These are phyloP conservation scores for Lampris incognitus DNA, from an alignment of 2,113 vertebrate species.

Conservation along the genomic window DNA sequence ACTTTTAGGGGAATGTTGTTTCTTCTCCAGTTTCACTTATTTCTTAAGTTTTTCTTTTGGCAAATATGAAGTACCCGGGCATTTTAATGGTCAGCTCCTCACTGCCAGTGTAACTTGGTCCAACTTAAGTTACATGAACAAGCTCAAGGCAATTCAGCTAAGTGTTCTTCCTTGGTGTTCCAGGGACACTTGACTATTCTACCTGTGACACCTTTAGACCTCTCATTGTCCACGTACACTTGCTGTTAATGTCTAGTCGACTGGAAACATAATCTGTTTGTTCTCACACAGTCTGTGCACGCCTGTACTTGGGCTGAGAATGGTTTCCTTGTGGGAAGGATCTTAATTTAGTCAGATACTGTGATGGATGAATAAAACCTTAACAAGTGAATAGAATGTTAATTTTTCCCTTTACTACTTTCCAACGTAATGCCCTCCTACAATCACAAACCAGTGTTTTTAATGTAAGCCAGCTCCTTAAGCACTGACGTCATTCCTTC, in stretches of 20 bases:
- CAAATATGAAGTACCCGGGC: conserved; percentile 41
- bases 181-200: conserved; percentile 23
- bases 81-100: conserved; percentile 19
- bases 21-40: conserved; percentile 23
- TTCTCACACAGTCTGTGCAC: conserved; percentile 14
- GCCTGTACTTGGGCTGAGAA: conserved; percentile 8
- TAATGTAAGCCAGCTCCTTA: background rate
- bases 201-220: conserved; percentile 31
- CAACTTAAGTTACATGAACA: conserved; percentile 60
- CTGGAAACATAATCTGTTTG: conserved; percentile 63
- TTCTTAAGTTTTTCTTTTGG: conserved; percentile 14
- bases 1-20: conserved; percentile 2
- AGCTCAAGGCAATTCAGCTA: conserved; percentile 58
- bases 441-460: conserved; percentile 1
- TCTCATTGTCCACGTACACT: conserved; percentile 47
- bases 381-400: background rate
- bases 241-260: conserved; percentile 53
- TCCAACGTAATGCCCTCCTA: background rate
- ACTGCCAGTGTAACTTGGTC: conserved; percentile 34
- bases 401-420: background rate
- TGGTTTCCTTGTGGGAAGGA: background rate
- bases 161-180: conserved; percentile 75
- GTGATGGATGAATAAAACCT: background rate
- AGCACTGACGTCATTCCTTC: conserved; percentile 48
- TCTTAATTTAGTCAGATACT: conserved; percentile 12